These are phyloP conservation scores for Anagyrus pseudococci DNA, from an alignment of 2,888 invertebrate species.

Conservation along the genomic window DNA sequence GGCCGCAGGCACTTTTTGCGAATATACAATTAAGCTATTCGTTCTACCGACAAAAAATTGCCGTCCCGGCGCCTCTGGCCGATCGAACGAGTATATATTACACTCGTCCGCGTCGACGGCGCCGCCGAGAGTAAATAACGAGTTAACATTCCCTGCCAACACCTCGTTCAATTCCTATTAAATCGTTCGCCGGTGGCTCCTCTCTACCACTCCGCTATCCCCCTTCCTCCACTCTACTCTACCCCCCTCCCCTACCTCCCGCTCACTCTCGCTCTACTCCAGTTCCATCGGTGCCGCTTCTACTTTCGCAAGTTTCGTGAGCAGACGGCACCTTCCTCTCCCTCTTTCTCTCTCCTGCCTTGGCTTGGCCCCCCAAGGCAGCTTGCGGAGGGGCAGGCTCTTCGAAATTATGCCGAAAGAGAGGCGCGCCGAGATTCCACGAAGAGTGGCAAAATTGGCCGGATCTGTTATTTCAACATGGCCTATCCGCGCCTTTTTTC, in stretches of 20 bases:
- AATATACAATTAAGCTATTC: slow-evolving; percentile 36
- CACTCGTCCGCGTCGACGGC: slow-evolving; percentile 8
- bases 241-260: slow-evolving; percentile 2
- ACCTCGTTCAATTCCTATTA: slow-evolving; percentile 49
- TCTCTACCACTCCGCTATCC: neutral
- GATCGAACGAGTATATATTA: slow-evolving; percentile 22
- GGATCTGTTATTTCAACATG: slow-evolving; percentile 13
- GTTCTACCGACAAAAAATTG: slow-evolving; percentile 5
- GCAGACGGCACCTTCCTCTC: slow-evolving; percentile 9
- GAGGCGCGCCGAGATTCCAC: slow-evolving; percentile 22
- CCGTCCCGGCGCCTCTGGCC: slow-evolving; percentile 4
- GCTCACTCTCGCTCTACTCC: too few species aligned
- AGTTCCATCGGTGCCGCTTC: too few species aligned
- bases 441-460: slow-evolving; percentile 28
- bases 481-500: neutral
- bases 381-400: neutral
- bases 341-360: slow-evolving; percentile 19
- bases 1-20: neutral
- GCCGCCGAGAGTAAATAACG: slow-evolving; percentile 47
- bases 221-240: slow-evolving; percentile 23
- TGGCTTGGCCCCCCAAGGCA: neutral
- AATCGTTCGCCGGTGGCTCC: slow-evolving; percentile 42
- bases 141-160: slow-evolving; percentile 44
- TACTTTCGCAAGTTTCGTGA: too few species aligned
- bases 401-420: slow-evolving; percentile 25